Evolutionary conservation across 1,140 invertebrate species (phyloP), one percentile per base, ranked within the genome.

Genomic region (Drosophila biarmipes): DNA sequence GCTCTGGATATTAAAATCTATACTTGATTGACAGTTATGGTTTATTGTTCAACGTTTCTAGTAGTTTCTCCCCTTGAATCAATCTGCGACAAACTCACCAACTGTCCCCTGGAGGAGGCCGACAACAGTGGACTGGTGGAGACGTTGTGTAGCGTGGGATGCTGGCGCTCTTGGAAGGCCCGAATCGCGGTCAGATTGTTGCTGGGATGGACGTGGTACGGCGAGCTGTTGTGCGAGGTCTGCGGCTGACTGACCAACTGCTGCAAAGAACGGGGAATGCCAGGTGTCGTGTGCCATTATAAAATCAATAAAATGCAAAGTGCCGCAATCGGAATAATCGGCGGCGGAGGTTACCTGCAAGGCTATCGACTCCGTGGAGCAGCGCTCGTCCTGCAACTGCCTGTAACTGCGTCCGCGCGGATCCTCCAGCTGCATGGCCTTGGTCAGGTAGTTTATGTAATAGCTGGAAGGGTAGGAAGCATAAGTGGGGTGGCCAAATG

Each of bases 381-480:
- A 91, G 92, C 67, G 92, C 90, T 79, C 92, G 92, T 71, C 93
- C 91, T 76, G 92, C 86, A 89, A 92, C 66, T 94, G 94, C 81
- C 93, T 94, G 79, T 94, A 95, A 77, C 92, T 92, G 73, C 81
- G 82, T 35, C 56, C 63, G 35, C 94, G 92, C 19, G 95, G 94
- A 92, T 95, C 94, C 92, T 95, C 94, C 94, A 95, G 95, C 92
- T 95, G 94, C 87, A 95, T 95, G 29, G 94, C 94, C 92, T 95
- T 95, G 49, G 93, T 95, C 59, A 94, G 93, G 92, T 96, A 95
- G 93, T 96, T 96, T 81, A 96, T 94, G 91, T 95, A 96, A 92
- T 96, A 96, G 75, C 96, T 96, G 91, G 34, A 94, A 94, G 1
- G 51, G 43, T 11, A 45, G 24, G 4, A n/a, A 46, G 24, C 24